Conservation (phyloP, 2,113 vertebrate genomes). For the Pimephales promelas region DNA sequence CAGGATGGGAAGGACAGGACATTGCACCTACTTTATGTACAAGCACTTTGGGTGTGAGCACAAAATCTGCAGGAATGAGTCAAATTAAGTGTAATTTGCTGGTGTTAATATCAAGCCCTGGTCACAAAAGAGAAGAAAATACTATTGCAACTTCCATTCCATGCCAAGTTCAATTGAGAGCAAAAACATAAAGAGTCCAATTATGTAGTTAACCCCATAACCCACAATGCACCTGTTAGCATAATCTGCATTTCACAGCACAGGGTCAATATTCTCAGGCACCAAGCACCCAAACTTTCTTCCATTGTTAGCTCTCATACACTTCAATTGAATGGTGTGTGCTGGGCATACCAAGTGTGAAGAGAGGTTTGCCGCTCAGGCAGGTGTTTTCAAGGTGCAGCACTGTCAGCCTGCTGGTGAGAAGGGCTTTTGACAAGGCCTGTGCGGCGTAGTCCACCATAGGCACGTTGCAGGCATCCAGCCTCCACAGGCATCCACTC, state of each 20-base stretch:
- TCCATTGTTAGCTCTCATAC: slow-evolving; percentile 16
- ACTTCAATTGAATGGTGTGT: slow-evolving; percentile 30
- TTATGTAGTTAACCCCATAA: not conserved
- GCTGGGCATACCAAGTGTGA: slow-evolving; percentile 70
- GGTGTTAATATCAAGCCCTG: too few species aligned
- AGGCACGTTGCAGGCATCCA: slow-evolving; percentile 73
- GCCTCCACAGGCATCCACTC: slow-evolving; percentile 74
- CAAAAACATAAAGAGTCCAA: not conserved
- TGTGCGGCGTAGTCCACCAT: slow-evolving; percentile 67
- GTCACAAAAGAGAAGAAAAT: too few species aligned
- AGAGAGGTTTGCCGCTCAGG: slow-evolving; percentile 76
- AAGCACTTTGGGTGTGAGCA: too few species aligned
- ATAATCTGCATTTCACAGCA: slow-evolving; percentile 20
- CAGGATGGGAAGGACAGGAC: too few species aligned
- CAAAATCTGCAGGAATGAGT: too few species aligned
- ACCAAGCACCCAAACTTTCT: slow-evolving; percentile 1
- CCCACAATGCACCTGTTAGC: slow-evolving; percentile 19
- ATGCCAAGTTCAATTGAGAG: not conserved
- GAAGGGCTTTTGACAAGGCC: slow-evolving; percentile 73
- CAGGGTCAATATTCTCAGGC: slow-evolving; percentile 26
- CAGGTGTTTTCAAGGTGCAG: slow-evolving; percentile 73
- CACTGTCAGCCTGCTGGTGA: slow-evolving; percentile 70
- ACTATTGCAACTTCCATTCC: too few species aligned
- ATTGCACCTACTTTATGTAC: too few species aligned
- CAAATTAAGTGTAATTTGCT: too few species aligned